phyloP scores from a whole-genome alignment of 2,113 vertebrate genomes.

The Eupsittula cactorum region DNA sequence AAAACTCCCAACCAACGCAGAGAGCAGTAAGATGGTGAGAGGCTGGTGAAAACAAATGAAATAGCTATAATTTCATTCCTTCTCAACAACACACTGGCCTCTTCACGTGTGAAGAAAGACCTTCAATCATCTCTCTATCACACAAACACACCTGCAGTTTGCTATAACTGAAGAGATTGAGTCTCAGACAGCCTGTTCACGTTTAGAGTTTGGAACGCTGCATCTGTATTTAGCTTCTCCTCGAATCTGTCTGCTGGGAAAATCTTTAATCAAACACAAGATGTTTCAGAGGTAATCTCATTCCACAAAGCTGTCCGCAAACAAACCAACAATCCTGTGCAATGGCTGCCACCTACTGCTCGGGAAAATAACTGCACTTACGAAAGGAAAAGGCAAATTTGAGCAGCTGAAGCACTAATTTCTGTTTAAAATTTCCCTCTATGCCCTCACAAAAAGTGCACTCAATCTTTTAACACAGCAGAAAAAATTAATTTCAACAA shows the following conservation, averaged over 20 bases:
- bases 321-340: background rate
- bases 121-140: background rate
- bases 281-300: background rate
- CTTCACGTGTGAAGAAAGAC: background rate
- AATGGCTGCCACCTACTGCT: conserved; percentile 2
- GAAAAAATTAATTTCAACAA: background rate
- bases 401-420: accelerated
- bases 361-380: background rate
- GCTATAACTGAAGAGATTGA: background rate
- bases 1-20: no score
- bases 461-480: background rate
- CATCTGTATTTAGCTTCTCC: background rate
- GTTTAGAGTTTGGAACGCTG: background rate
- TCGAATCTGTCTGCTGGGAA: background rate
- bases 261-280: background rate
- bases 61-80: background rate
- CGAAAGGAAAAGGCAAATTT: background rate
- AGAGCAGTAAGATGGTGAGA: no score
- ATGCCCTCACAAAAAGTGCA: background rate
- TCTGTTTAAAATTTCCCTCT: background rate
- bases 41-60: background rate
- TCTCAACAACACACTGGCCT: background rate
- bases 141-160: background rate
- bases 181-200: background rate
- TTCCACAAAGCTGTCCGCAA: background rate